phyloP scores from a whole-genome alignment of 2,113 vertebrate species.

The Nanorana parkeri region DNA sequence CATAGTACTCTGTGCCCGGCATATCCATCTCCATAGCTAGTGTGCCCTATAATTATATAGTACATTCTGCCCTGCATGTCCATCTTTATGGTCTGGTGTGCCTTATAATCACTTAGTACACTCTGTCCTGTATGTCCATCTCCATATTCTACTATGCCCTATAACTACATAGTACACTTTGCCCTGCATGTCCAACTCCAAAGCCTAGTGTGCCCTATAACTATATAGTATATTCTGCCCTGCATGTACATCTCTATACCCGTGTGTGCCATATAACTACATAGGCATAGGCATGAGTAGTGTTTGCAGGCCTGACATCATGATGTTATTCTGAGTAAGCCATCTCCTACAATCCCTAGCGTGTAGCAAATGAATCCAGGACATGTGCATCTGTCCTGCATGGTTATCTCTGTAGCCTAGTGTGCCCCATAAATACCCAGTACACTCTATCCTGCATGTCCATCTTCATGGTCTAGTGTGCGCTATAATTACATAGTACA shows the following conservation, averaged over 20 bases:
- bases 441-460: neutral
- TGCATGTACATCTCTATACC: neutral
- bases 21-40: neutral
- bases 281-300: neutral
- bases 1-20: neutral
- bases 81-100: neutral
- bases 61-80: neutral
- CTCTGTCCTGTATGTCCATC: neutral
- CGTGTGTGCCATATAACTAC: too few species aligned
- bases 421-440: neutral
- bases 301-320: neutral
- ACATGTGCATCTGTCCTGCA: too few species aligned
- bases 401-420: neutral
- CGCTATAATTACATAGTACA: neutral
- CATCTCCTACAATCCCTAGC: neutral
- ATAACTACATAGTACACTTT: too few species aligned
- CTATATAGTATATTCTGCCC: neutral
- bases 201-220: neutral
- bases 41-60: neutral
- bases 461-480: neutral
- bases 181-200: neutral
- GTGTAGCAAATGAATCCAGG: neutral
- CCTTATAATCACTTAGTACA: neutral
- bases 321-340: neutral
- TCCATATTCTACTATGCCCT: too few species aligned